These are phyloP conservation scores for Cephus pygmeus DNA, from an alignment of 2,888 invertebrate species.

Conservation along the genomic window DNA sequence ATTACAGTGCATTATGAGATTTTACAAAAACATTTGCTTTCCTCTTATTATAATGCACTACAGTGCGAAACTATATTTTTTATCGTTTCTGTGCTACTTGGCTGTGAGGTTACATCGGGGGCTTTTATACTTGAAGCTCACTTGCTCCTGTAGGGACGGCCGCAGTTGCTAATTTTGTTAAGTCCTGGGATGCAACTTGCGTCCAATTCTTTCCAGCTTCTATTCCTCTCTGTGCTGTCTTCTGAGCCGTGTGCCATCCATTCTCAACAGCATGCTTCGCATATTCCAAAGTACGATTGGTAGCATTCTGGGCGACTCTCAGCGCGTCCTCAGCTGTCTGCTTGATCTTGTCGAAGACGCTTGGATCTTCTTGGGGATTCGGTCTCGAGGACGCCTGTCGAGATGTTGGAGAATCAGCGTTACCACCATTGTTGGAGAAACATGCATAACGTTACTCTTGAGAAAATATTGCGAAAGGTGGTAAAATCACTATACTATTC, in stretches of 20 bases:
- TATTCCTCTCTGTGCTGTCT: slow-evolving; percentile 24
- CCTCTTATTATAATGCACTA: neutral
- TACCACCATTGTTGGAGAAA: neutral
- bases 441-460: neutral
- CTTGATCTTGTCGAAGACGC: neutral
- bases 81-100: neutral
- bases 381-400: neutral
- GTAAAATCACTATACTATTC: neutral
- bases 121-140: neutral
- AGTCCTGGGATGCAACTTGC: neutral
- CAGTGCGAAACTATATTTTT: neutral
- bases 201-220: neutral
- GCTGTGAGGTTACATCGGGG: neutral
- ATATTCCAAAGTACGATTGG: slow-evolving; percentile 26
- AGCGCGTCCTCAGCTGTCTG: slow-evolving; percentile 23
- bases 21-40: neutral
- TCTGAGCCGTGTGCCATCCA: slow-evolving; percentile 26
- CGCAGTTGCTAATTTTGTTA: neutral
- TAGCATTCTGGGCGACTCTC: slow-evolving; percentile 25
- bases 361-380: neutral
- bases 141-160: neutral
- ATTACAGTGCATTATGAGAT: neutral
- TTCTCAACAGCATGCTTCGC: slow-evolving; percentile 25
- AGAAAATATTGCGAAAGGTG: neutral
- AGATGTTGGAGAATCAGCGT: neutral